phyloP scores from a whole-genome alignment of 2,888 invertebrate species.

The Scaptomyza tumidula region DNA sequence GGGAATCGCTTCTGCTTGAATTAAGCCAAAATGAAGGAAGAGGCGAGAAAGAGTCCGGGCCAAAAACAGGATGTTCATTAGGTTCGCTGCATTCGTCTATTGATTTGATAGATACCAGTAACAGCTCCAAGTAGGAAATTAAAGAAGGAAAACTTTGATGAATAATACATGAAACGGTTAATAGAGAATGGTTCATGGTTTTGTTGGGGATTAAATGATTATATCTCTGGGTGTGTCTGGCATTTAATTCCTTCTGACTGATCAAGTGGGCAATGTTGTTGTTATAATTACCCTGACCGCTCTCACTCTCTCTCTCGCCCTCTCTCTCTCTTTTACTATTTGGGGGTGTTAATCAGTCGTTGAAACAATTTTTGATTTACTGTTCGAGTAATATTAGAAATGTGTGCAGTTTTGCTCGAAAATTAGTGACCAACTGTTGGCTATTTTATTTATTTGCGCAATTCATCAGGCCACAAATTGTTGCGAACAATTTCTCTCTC shows the following conservation, averaged over 20 bases:
- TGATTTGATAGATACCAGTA: conserved; percentile 56
- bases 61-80: conserved; percentile 75
- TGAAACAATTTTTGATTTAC: conserved; percentile 45
- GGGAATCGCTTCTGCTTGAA: conserved; percentile 76
- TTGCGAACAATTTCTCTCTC: conserved; percentile 23
- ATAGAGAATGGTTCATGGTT: conserved; percentile 34
- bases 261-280: conserved; percentile 16
- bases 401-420: conserved; percentile 43
- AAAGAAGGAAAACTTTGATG: conserved; percentile 50
- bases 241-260: conserved; percentile 49
- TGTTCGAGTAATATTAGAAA: conserved; percentile 30
- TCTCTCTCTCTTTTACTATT: not conserved
- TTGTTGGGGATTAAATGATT: conserved; percentile 73
- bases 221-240: conserved; percentile 34
- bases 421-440: conserved; percentile 49
- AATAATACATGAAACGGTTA: conserved; percentile 73
- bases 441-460: conserved; percentile 68
- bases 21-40: conserved; percentile 56
- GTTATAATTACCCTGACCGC: conserved; percentile 61
- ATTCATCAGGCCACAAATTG: conserved; percentile 74
- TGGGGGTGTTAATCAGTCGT: conserved; percentile 45
- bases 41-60: conserved; percentile 16
- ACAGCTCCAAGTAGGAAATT: conserved; percentile 23
- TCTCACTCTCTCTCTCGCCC: not conserved
- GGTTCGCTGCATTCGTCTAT: conserved; percentile 75